phyloP scores from a whole-genome alignment of 2,888 invertebrate species.

The Seira ritae region DNA sequence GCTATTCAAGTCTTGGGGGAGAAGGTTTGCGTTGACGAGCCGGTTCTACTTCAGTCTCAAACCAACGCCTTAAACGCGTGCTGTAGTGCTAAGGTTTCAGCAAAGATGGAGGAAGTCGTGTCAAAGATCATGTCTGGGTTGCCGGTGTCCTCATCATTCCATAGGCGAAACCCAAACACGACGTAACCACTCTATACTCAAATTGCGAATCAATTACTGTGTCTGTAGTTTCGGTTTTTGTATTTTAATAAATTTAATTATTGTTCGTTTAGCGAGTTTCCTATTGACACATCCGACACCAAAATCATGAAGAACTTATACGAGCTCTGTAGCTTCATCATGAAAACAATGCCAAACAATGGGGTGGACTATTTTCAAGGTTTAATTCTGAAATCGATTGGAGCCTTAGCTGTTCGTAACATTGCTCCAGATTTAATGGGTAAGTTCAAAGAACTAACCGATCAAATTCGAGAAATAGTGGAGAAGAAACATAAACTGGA shows the following conservation, averaged over 20 bases:
- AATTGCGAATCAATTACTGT: no score
- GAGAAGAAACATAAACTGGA: slow-evolving; percentile 29
- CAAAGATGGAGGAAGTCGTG: slow-evolving; percentile 32
- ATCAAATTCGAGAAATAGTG: slow-evolving; percentile 23
- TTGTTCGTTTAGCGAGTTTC: slow-evolving; percentile 48
- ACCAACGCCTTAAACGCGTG: slow-evolving; percentile 38
- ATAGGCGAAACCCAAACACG: no score
- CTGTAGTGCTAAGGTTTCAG: slow-evolving; percentile 31
- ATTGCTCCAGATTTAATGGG: slow-evolving; percentile 21
- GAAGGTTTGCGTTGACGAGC: slow-evolving; percentile 55
- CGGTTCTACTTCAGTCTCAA: slow-evolving; percentile 46
- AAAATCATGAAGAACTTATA: slow-evolving; percentile 43
- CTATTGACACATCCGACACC: slow-evolving; percentile 35
- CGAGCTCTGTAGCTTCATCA: slow-evolving; percentile 31
- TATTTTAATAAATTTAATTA: no score
- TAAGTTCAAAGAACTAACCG: slow-evolving; percentile 27
- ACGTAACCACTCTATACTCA: no score
- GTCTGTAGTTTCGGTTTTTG: no score
- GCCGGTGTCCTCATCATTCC: not conserved
- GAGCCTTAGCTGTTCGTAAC: not conserved
- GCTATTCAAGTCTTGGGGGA: slow-evolving; percentile 59
- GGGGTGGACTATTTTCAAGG: slow-evolving; percentile 32
- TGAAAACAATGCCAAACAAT: slow-evolving; percentile 37
- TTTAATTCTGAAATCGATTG: slow-evolving; percentile 30
- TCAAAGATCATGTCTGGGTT: slow-evolving; percentile 15